Percentiles rank a stretch among this genome's conserved stretches.
Conservation (phyloP, 1,140 invertebrate genomes). For the Calliopsis andreniformis region DNA sequence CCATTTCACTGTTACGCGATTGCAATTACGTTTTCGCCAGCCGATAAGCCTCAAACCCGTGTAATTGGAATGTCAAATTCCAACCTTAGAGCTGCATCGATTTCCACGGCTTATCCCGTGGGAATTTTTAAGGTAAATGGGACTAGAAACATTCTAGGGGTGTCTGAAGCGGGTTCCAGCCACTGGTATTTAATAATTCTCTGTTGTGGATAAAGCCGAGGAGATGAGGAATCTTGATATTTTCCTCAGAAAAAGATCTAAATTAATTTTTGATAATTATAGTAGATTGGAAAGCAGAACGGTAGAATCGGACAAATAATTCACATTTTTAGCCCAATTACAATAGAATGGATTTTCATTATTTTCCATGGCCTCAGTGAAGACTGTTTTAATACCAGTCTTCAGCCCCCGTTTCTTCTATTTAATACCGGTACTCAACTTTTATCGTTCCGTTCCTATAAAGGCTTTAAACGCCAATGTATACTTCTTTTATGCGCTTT, state of each 20-base stretch:
- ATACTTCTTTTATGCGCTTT: neutral
- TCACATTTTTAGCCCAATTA: too few species aligned
- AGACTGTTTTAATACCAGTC: neutral
- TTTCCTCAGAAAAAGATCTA: too few species aligned
- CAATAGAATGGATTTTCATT: neutral
- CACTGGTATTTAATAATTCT: too few species aligned
- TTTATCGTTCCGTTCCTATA: neutral
- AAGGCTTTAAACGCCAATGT: neutral
- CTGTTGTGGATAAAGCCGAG: too few species aligned
- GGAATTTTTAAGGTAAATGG: slow-evolving; percentile 1
- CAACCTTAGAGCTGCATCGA: neutral
- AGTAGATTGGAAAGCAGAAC: too few species aligned
- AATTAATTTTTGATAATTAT: too few species aligned
- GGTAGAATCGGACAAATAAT: too few species aligned
- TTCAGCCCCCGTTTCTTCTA: neutral
- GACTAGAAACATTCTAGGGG: neutral
- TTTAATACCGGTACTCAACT: slow-evolving; percentile 11
- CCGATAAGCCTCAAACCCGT: slow-evolving; percentile 31
- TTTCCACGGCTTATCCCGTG: neutral
- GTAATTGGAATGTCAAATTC: slow-evolving; percentile 58
- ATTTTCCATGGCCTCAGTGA: neutral
- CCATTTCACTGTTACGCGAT: slow-evolving; percentile 29
- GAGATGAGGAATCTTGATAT: too few species aligned
- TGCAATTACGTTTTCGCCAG: slow-evolving; percentile 58
- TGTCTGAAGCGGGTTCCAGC: too few species aligned